Percentiles rank a stretch among this genome's conserved stretches.
Evolutionary conservation across 2,888 invertebrate genomes (phyloP).

Genomic region (Erebia epiphron): DNA sequence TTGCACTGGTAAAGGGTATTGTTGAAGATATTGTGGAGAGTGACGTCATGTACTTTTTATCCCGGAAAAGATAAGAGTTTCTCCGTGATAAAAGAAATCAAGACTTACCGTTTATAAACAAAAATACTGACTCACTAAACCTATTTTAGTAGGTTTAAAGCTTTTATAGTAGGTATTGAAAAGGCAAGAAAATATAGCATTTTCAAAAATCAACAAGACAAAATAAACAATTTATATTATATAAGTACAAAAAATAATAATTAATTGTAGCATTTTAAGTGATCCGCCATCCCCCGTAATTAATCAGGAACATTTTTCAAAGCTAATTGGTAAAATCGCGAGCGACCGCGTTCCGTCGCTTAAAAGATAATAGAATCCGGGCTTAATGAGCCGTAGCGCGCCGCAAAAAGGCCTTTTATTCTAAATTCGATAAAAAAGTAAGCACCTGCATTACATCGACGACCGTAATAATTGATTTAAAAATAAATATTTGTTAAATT

Average conservation of each 20-base stretch:
- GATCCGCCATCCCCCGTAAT: constrained; percentile 14
- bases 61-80: too few species aligned
- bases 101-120: too few species aligned
- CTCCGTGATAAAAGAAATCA: too few species aligned
- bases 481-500: background rate
- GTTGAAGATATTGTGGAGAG: too few species aligned
- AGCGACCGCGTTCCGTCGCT: constrained; percentile 27
- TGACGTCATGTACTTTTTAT: too few species aligned
- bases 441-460: background rate
- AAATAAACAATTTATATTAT: background rate
- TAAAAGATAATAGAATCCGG: constrained; percentile 31
- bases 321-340: constrained; percentile 34
- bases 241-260: constrained; percentile 1
- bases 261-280: constrained; percentile 10
- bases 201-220: background rate
- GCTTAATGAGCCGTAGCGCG: constrained; percentile 29
- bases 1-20: too few species aligned
- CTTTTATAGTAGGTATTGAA: too few species aligned
- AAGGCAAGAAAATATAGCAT: background rate
- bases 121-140: too few species aligned
- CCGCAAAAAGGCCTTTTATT: constrained; percentile 15
- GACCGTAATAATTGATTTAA: background rate
- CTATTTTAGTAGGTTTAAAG: too few species aligned
- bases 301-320: constrained; percentile 37
- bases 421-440: constrained; percentile 12